Evolutionary conservation across 2,113 vertebrate species (phyloP).

Genomic region (Protobothrops flavoviridis): DNA sequence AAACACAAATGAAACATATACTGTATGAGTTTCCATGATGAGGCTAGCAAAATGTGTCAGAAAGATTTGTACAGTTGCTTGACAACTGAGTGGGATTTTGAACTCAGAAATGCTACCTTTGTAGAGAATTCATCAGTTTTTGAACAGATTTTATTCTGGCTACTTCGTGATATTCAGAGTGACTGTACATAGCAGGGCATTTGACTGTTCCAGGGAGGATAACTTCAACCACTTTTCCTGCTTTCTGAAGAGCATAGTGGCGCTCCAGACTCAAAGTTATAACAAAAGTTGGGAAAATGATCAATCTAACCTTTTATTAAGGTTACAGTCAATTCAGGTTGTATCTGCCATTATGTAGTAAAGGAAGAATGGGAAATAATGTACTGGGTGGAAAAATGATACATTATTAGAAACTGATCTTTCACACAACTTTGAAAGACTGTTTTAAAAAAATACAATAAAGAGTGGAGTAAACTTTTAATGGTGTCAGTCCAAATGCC

Average conservation of each 20-base stretch:
- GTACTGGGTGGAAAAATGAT: neutral
- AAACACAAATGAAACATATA: neutral
- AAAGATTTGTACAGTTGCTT: neutral
- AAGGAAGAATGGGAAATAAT: neutral
- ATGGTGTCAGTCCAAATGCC: constrained; percentile 60
- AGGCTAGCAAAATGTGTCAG: neutral
- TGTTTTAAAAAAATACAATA: constrained; percentile 52
- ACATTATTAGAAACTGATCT: constrained; percentile 9
- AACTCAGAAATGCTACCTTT: neutral
- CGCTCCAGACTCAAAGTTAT: neutral
- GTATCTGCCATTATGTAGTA: neutral
- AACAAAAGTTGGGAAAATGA: neutral
- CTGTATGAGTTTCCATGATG: neutral
- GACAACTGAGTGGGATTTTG: neutral
- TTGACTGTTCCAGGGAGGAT: neutral
- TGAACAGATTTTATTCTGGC: neutral
- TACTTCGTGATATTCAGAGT: neutral
- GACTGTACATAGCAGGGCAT: neutral
- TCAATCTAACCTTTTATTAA: neutral
- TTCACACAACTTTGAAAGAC: constrained; percentile 40
- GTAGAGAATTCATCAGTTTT: neutral
- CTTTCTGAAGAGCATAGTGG: neutral
- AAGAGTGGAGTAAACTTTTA: constrained; percentile 65
- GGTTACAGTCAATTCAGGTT: neutral
- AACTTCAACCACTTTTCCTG: neutral